These are phyloP conservation scores for Tachystola acroxantha DNA, from an alignment of 2,888 invertebrate genomes.

Conservation along the genomic window DNA sequence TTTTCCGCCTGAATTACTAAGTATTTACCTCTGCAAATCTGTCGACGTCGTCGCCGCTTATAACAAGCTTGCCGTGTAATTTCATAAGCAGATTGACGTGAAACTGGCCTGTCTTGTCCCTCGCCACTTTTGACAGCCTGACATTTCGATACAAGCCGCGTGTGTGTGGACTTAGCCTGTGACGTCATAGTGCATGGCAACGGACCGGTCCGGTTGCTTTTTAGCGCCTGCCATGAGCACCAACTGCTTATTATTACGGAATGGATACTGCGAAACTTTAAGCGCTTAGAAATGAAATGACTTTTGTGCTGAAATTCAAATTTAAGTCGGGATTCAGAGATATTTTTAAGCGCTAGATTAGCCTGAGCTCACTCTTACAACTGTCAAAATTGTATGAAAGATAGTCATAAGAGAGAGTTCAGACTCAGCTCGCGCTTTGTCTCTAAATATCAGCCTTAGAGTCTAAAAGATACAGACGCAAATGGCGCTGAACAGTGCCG, in stretches of 20 bases:
- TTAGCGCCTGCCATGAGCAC: conserved; percentile 1
- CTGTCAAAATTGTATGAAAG: too few relatives aligned
- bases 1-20: conserved; percentile 1
- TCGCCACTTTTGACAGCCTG: conserved; percentile 8
- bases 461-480: too few relatives aligned
- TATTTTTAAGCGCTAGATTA: too few relatives aligned
- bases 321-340: too few relatives aligned
- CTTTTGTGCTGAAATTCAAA: too few relatives aligned
- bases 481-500: too few relatives aligned
- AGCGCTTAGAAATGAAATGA: too few relatives aligned
- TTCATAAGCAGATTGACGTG: conserved; percentile 10
- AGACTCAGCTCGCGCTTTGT: too few relatives aligned
- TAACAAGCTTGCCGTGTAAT: conserved; percentile 10
- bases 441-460: too few relatives aligned
- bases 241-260: not conserved
- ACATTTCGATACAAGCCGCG: not conserved
- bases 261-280: not conserved
- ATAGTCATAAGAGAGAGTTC: too few relatives aligned
- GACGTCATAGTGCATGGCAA: conserved; percentile 6
- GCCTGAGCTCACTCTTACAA: too few relatives aligned
- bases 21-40: conserved; percentile 8
- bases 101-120: conserved; percentile 7
- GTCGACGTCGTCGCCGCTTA: conserved; percentile 5
- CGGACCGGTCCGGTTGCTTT: conserved; percentile 10
- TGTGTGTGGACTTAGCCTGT: conserved; percentile 5